These are phyloP conservation scores for Promerops cafer DNA, from an alignment of 2,113 vertebrate species.

Conservation along the genomic window DNA sequence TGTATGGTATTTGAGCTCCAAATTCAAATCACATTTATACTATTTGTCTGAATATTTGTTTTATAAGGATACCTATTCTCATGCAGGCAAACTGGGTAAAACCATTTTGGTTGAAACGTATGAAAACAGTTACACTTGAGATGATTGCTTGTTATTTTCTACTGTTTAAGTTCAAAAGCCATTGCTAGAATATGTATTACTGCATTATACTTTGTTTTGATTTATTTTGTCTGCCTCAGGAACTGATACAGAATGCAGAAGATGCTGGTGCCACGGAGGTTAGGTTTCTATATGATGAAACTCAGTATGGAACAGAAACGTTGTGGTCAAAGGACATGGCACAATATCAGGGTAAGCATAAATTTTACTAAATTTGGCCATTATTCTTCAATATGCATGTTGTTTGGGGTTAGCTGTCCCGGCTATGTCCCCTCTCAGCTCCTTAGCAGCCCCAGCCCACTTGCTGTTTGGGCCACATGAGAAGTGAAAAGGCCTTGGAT, in stretches of 20 bases:
- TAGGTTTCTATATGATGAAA: slow-evolving; percentile 95
- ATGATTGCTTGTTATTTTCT: background rate
- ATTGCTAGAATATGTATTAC: background rate
- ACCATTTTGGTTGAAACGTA: background rate
- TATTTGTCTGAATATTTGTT: background rate
- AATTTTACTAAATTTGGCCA: background rate
- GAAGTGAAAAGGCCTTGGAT: background rate
- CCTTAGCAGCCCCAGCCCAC: background rate
- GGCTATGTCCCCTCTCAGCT: background rate
- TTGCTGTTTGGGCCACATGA: background rate
- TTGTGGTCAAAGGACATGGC: slow-evolving; percentile 94
- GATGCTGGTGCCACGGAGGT: slow-evolving; percentile 96
- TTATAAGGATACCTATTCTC: background rate
- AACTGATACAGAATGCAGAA: slow-evolving; percentile 98
- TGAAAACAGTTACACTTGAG: background rate
- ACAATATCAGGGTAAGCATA: slow-evolving; percentile 87
- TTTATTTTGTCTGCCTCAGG: slow-evolving; percentile 71
- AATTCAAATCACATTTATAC: background rate
- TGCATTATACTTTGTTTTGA: background rate
- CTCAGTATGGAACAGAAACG: slow-evolving; percentile 88
- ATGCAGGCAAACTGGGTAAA: background rate
- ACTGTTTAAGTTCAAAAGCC: background rate
- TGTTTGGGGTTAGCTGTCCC: background rate
- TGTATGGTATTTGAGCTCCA: background rate
- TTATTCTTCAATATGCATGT: background rate